phyloP scores from a whole-genome alignment of 2,113 vertebrate species.

The Rhabdornis inornatus region DNA sequence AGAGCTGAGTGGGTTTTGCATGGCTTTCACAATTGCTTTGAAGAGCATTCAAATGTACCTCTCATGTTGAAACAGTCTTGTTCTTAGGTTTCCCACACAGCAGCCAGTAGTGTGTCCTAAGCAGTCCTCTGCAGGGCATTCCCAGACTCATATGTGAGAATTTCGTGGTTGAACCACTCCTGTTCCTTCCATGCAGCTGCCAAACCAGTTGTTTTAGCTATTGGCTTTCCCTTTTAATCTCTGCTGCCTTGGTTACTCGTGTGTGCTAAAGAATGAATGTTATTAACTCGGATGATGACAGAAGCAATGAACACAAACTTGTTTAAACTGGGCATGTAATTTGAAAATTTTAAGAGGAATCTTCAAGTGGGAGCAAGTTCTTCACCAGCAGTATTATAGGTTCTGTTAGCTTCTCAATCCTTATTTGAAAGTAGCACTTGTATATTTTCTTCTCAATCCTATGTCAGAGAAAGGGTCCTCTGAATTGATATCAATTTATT shows the following conservation, averaged over 20 bases:
- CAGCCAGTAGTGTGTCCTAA: not conserved
- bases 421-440: not conserved
- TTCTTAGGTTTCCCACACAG: constrained; percentile 25
- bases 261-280: constrained; percentile 16
- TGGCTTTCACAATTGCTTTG: constrained; percentile 48
- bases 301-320: constrained; percentile 11
- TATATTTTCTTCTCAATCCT: not conserved
- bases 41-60: constrained; percentile 29
- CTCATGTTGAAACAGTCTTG: constrained; percentile 26
- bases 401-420: not conserved
- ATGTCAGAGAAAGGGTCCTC: not conserved
- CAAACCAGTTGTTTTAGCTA: constrained; percentile 60
- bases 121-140: constrained; percentile 53
- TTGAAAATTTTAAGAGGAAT: constrained; percentile 2
- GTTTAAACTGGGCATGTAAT: constrained; percentile 27
- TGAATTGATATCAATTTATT: not conserved
- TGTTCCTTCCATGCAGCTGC: not conserved
- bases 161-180: constrained; percentile 30
- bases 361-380: constrained; percentile 45
- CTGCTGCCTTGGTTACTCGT: not conserved
- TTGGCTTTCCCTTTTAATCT: constrained; percentile 53
- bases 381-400: not conserved
- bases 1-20: not conserved
- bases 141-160: constrained; percentile 38
- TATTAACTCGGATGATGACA: constrained; percentile 16